Conservation (phyloP, 2,797 vertebrate genomes). For the Liasis olivaceus region DNA sequence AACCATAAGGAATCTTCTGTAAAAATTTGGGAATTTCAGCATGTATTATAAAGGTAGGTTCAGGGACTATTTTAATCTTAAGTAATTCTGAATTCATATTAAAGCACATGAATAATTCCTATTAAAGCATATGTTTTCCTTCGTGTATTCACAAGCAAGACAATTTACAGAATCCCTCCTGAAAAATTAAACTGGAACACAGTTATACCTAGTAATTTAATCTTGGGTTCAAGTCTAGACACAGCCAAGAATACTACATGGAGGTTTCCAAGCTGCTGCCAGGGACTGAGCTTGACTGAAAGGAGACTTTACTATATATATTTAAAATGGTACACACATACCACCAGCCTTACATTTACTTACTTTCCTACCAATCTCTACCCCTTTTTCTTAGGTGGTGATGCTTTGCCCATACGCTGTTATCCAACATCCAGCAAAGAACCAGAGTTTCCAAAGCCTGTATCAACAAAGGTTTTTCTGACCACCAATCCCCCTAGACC, state of each 20-base stretch:
- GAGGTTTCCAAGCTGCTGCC: not conserved
- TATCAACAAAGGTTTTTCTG: constrained; percentile 28
- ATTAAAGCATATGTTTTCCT: not conserved
- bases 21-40: not conserved
- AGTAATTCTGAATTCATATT: constrained; percentile 4
- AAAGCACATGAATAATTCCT: not conserved
- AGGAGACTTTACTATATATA: not conserved
- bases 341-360: not conserved
- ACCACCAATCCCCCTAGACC: constrained; percentile 57
- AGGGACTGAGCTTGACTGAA: not conserved
- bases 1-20: not conserved
- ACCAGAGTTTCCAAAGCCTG: not conserved
- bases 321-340: not conserved
- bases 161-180: not conserved
- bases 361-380: not conserved
- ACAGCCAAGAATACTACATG: not conserved
- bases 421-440: constrained; percentile 60
- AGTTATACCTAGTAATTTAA: not conserved
- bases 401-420: constrained; percentile 72
- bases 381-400: constrained; percentile 73
- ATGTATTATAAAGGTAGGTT: not conserved
- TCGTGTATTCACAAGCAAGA: not conserved
- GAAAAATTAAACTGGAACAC: not conserved
- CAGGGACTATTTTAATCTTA: not conserved
- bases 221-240: not conserved